Percentiles rank a stretch among this genome's conserved stretches.
These are phyloP conservation scores for Melikaiella ostensackeni DNA, from an alignment of 2,888 invertebrate species.

Conservation along the genomic window DNA sequence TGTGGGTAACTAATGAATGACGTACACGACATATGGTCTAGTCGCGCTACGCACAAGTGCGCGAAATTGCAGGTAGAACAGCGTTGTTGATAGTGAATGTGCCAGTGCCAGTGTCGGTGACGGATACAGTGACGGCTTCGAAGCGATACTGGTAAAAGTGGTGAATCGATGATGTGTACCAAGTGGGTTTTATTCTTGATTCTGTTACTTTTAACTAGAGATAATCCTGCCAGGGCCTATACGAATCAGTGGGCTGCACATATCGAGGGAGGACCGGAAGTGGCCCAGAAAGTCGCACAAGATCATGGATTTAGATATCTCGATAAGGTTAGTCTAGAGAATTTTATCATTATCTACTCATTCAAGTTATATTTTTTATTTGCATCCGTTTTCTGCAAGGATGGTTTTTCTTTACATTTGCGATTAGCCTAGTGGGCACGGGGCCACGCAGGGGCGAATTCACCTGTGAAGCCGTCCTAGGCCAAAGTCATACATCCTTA, in stretches of 20 bases:
- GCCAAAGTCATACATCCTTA: too few species aligned
- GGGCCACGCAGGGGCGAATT: too few species aligned
- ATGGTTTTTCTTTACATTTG: too few species aligned
- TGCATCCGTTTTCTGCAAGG: neutral
- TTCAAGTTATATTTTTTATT: neutral
- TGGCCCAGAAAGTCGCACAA: constrained; percentile 79
- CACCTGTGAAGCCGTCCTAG: too few species aligned
- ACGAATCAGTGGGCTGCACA: constrained; percentile 82
- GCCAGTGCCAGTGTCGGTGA: constrained; percentile 39
- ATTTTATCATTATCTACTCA: neutral
- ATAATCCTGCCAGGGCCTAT: constrained; percentile 70
- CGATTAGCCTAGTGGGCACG: too few species aligned
- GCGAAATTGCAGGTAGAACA: constrained; percentile 6
- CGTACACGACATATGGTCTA: constrained; percentile 51
- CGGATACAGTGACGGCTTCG: constrained; percentile 54
- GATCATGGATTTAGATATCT: constrained; percentile 81
- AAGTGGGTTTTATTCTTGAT: constrained; percentile 67
- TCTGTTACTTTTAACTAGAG: constrained; percentile 60
- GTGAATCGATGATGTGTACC: constrained; percentile 65
- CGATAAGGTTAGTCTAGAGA: constrained; percentile 77
- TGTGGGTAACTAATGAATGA: constrained; percentile 55
- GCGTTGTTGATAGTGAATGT: constrained; percentile 33
- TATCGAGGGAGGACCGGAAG: constrained; percentile 79
- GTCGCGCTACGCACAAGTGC: constrained; percentile 43
- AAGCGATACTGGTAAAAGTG: constrained; percentile 48